Conservation (phyloP, 2,113 vertebrate species). For the Haemorhous mexicanus region DNA sequence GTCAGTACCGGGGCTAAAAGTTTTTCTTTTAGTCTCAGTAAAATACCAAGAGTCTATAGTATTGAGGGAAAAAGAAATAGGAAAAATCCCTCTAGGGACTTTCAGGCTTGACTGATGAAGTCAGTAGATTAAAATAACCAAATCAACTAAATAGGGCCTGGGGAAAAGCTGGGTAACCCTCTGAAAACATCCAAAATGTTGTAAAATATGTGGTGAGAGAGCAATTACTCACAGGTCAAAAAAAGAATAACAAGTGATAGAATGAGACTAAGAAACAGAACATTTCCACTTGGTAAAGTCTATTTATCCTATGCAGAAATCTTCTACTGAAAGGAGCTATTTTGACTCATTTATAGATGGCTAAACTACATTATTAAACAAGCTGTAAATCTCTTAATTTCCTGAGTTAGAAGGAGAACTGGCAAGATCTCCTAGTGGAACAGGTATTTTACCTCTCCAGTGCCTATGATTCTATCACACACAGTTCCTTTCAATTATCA, state of each 20-base stretch:
- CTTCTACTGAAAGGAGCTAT: neutral
- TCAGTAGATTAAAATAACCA: conserved; percentile 10
- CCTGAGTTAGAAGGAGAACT: neutral
- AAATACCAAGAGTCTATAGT: neutral
- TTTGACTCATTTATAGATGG: neutral
- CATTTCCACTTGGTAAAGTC: neutral
- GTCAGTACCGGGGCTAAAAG: neutral
- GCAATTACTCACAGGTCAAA: neutral
- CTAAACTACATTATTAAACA: conserved; percentile 15
- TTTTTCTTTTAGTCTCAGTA: neutral
- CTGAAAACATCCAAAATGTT: neutral
- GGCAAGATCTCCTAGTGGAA: neutral
- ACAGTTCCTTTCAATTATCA: conserved; percentile 16
- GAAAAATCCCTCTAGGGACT: neutral
- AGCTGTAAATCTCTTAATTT: neutral
- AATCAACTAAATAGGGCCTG: neutral
- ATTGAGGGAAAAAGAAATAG: neutral
- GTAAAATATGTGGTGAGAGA: neutral
- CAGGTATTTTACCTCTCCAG: conserved; percentile 1
- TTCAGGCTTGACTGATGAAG: neutral
- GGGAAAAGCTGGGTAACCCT: neutral
- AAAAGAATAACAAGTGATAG: neutral
- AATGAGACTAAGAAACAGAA: neutral
- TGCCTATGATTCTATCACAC: neutral
- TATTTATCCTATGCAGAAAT: neutral